These are phyloP conservation scores for Tenualosa thibaudeaui DNA, from an alignment of 2,797 vertebrate species.

Conservation along the genomic window DNA sequence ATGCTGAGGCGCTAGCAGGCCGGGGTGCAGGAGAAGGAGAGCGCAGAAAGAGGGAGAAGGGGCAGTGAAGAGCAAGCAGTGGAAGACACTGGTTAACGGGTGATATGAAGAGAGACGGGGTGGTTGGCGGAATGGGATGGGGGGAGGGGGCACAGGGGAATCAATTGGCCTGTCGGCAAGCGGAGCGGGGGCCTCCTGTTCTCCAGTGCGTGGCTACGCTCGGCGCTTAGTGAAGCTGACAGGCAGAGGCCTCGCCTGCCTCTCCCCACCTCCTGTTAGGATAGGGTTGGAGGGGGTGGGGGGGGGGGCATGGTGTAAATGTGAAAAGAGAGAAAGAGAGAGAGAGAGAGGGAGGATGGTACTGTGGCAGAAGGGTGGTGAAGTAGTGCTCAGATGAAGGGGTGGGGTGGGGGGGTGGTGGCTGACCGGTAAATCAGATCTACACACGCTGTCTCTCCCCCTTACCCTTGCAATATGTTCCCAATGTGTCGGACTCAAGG, in stretches of 20 bases:
- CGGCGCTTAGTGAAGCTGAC: conserved; percentile 2
- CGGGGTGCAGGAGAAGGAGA: conserved; percentile 34
- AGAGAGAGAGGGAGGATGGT: background rate
- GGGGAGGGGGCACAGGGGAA: background rate
- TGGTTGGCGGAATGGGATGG: too few species aligned
- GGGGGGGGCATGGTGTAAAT: conserved; percentile 2
- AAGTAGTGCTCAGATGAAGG: conserved; percentile 12
- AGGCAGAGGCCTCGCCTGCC: conserved; percentile 8
- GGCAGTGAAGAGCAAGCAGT: background rate
- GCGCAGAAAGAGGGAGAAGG: conserved; percentile 34
- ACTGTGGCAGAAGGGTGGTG: background rate
- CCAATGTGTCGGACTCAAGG: conserved; percentile 46
- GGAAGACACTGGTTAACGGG: conserved; percentile 11
- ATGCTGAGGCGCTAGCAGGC: conserved; percentile 18
- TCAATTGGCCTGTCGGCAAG: conserved; percentile 20
- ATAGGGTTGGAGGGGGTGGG: background rate
- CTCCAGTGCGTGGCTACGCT: background rate
- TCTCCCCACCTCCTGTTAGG: conserved; percentile 7
- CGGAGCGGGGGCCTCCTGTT: conserved; percentile 1
- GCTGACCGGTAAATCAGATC: conserved; percentile 45
- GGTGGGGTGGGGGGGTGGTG: conserved; percentile 37
- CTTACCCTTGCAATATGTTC: conserved; percentile 49
- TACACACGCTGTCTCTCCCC: conserved; percentile 38
- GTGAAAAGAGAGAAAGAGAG: background rate
- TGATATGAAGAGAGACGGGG: conserved; percentile 27